phyloP scores from a whole-genome alignment of 2,113 vertebrate genomes.

The Hyperoodon ampullatus region DNA sequence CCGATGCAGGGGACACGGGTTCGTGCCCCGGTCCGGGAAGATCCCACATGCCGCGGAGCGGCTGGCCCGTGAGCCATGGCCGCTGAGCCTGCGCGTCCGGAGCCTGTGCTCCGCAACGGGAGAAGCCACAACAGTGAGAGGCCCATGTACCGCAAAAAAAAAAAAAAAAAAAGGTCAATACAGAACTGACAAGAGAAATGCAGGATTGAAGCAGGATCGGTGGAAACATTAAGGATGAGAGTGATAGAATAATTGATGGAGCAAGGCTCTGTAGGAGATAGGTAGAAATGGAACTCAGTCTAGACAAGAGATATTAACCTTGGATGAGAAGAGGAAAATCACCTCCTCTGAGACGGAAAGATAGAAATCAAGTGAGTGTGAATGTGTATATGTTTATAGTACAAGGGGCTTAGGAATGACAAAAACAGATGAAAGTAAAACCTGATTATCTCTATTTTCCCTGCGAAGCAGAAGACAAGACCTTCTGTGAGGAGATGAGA shows the following conservation, averaged over 20 bases:
- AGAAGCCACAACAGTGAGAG: too few species aligned
- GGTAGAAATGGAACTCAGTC: not conserved
- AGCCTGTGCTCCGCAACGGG: too few species aligned
- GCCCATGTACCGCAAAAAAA: too few species aligned
- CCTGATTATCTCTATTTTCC: not conserved
- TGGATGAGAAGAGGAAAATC: not conserved
- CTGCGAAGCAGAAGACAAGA: not conserved
- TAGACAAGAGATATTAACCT: not conserved
- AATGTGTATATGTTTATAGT: not conserved
- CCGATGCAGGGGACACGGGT: too few species aligned
- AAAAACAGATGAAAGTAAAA: constrained; percentile 37
- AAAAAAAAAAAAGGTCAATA: not conserved
- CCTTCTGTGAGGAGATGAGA: not conserved
- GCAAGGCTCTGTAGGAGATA: not conserved
- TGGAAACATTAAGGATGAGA: not conserved
- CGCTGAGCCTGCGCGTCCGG: too few species aligned
- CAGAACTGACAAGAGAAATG: not conserved
- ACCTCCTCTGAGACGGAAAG: not conserved
- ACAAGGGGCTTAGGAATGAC: not conserved
- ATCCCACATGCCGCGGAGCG: too few species aligned
- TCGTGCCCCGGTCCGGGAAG: too few species aligned
- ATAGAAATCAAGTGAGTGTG: not conserved
- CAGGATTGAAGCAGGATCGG: not conserved
- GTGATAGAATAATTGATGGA: not conserved
- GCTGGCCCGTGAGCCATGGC: too few species aligned